A percentile compares a stretch with the other conserved stretches of the same genome.
phyloP scores from a whole-genome alignment of 2,113 vertebrate species.

The Ageneiosus marmoratus region DNA sequence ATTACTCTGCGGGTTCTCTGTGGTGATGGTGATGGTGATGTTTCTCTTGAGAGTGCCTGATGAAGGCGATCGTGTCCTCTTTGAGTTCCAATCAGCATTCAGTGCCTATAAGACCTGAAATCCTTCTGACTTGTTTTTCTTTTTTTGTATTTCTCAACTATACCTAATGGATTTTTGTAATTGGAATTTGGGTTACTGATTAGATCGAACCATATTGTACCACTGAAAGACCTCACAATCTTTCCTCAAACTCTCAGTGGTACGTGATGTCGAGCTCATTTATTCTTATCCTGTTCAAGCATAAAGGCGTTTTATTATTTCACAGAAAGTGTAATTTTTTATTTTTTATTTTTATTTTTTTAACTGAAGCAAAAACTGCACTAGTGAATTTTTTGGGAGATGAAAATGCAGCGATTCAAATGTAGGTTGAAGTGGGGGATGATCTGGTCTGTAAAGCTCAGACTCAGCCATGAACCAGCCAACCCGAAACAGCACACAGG shows the following conservation, averaged over 20 bases:
- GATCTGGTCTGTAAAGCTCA: not conserved
- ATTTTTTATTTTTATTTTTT: no score
- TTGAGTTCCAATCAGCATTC: not conserved
- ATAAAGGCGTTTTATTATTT: not conserved
- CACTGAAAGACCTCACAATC: not conserved
- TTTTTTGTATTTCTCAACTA: not conserved
- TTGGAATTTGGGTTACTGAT: not conserved
- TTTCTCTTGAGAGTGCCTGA: no score
- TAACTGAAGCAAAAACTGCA: not conserved
- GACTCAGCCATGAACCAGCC: not conserved
- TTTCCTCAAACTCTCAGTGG: not conserved
- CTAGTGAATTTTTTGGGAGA: not conserved
- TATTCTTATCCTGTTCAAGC: not conserved
- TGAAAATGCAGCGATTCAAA: not conserved
- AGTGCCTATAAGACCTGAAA: not conserved
- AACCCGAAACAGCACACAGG: slow-evolving; percentile 6
- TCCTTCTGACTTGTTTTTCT: not conserved
- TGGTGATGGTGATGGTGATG: not conserved
- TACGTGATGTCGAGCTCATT: not conserved
- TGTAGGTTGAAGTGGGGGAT: not conserved
- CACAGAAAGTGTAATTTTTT: not conserved
- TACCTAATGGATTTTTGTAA: not conserved
- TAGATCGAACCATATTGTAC: no score
- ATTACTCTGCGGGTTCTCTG: not conserved
- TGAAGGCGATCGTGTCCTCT: not conserved